phyloP scores from a whole-genome alignment of 2,797 vertebrate species.

The Darevskia mixta region DNA sequence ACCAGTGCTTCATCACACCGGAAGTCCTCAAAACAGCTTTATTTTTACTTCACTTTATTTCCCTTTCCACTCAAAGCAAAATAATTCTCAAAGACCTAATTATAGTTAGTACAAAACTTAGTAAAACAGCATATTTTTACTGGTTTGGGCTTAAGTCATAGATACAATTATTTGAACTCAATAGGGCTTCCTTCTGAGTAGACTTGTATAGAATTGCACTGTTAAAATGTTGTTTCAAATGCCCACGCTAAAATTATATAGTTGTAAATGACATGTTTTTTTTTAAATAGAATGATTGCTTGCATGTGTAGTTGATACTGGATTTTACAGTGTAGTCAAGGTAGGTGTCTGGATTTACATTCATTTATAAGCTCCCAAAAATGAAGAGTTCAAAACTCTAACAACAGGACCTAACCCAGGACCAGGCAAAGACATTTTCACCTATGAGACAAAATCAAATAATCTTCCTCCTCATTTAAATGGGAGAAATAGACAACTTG shows the following conservation, averaged over 20 bases:
- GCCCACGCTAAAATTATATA: background rate
- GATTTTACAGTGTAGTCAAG: background rate
- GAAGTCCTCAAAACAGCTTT: background rate
- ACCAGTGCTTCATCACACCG: background rate
- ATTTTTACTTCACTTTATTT: background rate
- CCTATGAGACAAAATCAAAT: background rate
- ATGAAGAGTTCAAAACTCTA: background rate
- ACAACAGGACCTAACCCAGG: background rate
- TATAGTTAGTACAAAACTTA: background rate
- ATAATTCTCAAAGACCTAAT: background rate
- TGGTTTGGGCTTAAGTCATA: background rate
- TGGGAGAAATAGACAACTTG: background rate
- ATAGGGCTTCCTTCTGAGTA: background rate
- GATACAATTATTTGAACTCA: background rate
- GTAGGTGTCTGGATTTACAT: background rate
- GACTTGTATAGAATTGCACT: background rate
- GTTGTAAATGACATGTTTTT: background rate
- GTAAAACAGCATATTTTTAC: background rate
- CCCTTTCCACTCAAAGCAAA: background rate
- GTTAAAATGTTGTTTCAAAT: background rate
- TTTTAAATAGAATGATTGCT: background rate
- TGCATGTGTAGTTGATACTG: background rate
- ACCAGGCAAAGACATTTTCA: background rate
- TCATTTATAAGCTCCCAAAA: constrained; percentile 3
- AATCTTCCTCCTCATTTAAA: background rate